Evolutionary conservation across 2,113 vertebrate genomes (phyloP).

Genomic region (Mirza zaza): DNA sequence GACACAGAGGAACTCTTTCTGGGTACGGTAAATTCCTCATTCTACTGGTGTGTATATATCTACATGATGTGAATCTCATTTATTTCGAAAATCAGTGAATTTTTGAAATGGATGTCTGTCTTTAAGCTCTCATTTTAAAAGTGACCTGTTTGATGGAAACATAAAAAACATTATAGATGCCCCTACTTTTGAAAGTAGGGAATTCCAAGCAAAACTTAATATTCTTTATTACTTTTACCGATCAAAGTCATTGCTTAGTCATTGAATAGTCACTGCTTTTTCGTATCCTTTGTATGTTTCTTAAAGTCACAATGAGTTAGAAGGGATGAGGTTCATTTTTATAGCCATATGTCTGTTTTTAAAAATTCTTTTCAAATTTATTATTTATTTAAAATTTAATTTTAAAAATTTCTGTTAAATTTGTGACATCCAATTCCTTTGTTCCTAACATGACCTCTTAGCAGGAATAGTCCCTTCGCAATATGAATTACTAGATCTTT

Average conservation of each 20-base stretch:
- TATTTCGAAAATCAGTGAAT: not conserved
- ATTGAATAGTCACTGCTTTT: not conserved
- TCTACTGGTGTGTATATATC: not conserved
- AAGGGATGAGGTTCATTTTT: not conserved
- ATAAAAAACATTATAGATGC: not conserved
- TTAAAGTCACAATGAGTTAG: not conserved
- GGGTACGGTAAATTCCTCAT: not conserved
- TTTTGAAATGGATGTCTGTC: not conserved
- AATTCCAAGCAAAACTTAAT: not conserved
- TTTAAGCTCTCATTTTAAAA: constrained; percentile 19
- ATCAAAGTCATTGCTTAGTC: not conserved
- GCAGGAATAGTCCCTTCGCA: not conserved
- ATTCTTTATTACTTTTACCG: not conserved
- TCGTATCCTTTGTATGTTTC: not conserved
- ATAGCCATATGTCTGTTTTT: not conserved
- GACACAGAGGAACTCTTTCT: not conserved
- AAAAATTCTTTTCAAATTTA: not conserved
- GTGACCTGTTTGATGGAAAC: not conserved
- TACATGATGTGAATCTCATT: not conserved
- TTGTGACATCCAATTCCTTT: not conserved
- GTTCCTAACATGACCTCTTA: not conserved
- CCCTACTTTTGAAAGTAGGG: not conserved
- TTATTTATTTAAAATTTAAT: too few species aligned
- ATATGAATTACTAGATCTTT: not conserved
- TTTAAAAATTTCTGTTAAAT: not conserved